Percentiles rank a stretch among this genome's conserved stretches.
phyloP scores from a whole-genome alignment of 2,888 invertebrate genomes.

The Tenthredo amoena region DNA sequence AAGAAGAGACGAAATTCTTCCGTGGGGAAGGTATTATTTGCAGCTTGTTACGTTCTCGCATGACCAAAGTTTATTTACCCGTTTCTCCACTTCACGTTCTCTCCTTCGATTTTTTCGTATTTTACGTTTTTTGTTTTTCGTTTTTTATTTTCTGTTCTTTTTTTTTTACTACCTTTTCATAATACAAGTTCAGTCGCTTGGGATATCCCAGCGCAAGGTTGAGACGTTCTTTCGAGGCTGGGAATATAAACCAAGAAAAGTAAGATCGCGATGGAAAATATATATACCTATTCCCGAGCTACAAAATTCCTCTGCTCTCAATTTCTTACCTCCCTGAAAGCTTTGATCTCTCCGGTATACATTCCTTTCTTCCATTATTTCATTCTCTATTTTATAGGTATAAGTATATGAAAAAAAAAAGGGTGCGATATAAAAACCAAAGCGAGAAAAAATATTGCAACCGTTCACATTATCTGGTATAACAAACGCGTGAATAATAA shows the following conservation, averaged over 20 bases:
- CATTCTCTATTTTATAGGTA: neutral
- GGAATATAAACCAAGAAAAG: neutral
- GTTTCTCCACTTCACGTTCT: neutral
- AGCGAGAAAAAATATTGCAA: neutral
- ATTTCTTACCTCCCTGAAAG: neutral
- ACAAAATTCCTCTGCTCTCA: neutral
- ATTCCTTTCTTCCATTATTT: neutral
- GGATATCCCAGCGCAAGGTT: constrained; percentile 43
- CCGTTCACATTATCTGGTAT: neutral
- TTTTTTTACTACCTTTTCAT: constrained; percentile 27
- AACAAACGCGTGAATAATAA: neutral
- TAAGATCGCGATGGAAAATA: neutral
- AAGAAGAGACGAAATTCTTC: neutral
- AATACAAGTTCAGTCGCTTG: constrained; percentile 19
- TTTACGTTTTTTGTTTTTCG: neutral
- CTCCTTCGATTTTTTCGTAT: neutral
- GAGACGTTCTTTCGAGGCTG: neutral
- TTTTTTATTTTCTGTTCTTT: neutral
- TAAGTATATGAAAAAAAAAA: neutral
- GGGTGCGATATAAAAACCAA: neutral
- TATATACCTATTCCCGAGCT: too few species aligned
- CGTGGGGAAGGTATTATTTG: constrained; percentile 30
- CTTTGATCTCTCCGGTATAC: neutral
- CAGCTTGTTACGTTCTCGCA: constrained; percentile 43
- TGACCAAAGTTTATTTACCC: constrained; percentile 46